Percentiles rank a stretch among this genome's conserved stretches.
Conservation (phyloP, 2,113 vertebrate species). For the Cyanoramphus novaezelandiae region DNA sequence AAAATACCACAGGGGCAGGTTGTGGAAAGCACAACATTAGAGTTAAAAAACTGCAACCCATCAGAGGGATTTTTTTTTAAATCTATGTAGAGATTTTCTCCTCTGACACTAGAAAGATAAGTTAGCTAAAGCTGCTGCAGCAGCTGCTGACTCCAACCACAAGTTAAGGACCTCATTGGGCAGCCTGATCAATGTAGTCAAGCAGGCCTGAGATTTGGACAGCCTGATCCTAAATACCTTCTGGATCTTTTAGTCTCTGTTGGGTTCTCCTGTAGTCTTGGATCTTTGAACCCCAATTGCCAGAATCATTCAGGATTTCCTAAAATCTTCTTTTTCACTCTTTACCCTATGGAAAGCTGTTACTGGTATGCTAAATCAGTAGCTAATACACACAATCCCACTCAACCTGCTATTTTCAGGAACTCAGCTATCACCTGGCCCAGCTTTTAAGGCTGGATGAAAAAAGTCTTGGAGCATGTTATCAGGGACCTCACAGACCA, state of each 20-base stretch:
- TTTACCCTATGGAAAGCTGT: neutral
- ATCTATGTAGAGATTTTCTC: neutral
- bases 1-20: neutral
- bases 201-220: neutral
- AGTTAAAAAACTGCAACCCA: neutral
- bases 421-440: neutral
- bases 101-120: neutral
- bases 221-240: neutral
- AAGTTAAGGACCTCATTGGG: neutral
- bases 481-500: neutral
- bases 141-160: neutral
- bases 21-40: neutral
- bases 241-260: neutral
- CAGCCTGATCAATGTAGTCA: neutral
- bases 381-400: neutral
- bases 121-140: neutral
- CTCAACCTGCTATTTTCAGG: neutral
- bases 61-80: neutral
- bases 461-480: neutral
- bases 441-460: neutral
- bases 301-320: neutral
- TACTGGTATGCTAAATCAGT: neutral
- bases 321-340: neutral
- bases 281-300: neutral
- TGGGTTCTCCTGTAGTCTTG: neutral